Conservation (phyloP, 2,797 vertebrate genomes). For the Microctenopoma stevenorrisi region DNA sequence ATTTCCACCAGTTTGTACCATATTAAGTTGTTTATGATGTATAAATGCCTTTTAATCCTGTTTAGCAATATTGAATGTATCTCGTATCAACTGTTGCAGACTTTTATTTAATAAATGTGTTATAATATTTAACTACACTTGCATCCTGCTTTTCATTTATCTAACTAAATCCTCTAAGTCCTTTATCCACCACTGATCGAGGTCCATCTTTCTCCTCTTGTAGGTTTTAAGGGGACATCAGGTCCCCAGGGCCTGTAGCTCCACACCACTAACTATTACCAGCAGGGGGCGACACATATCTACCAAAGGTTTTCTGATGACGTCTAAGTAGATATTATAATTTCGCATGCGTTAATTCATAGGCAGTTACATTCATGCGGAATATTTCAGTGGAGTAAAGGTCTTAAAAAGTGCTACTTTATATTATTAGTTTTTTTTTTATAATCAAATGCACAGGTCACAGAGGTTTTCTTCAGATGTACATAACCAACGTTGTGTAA, state of each 20-base stretch:
- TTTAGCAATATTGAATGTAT: background rate
- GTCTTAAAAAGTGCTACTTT: background rate
- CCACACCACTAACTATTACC: conserved; percentile 40
- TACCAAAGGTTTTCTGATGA: conserved; percentile 40
- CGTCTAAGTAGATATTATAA: background rate
- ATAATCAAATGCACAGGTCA: background rate
- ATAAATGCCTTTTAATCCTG: background rate
- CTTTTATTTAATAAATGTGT: background rate
- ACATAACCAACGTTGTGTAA: background rate
- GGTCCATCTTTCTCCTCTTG: background rate
- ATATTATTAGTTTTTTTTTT: background rate
- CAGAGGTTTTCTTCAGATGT: background rate
- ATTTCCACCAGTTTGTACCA: background rate
- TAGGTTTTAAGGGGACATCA: conserved; percentile 45
- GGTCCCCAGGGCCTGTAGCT: conserved; percentile 65
- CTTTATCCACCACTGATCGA: background rate
- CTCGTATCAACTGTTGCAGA: background rate
- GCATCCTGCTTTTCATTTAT: background rate
- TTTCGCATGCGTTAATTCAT: background rate
- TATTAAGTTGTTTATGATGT: background rate
- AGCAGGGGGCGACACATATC: conserved; percentile 79
- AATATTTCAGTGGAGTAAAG: background rate
- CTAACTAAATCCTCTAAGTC: background rate
- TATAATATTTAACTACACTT: background rate
- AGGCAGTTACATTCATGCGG: rapidly evolving